A percentile compares a stretch with the other conserved stretches of the same genome.
These are phyloP conservation scores for Megalops atlanticus DNA, from an alignment of 2,113 vertebrate species.

Conservation along the genomic window DNA sequence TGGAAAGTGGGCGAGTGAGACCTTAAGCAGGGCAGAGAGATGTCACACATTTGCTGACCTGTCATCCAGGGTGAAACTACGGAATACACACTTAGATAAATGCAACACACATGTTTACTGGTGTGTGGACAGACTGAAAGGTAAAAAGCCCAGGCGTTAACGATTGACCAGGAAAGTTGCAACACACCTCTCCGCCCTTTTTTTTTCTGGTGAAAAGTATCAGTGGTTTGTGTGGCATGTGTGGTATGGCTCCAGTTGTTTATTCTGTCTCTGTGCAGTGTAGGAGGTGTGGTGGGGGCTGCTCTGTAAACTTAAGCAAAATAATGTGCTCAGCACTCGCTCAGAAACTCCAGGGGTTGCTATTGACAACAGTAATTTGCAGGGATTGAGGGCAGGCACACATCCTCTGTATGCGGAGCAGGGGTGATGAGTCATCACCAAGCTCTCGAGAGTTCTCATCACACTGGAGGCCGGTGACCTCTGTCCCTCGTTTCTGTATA, in stretches of 20 bases:
- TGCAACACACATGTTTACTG: neutral
- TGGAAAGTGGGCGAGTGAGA: conserved; percentile 23
- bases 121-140: neutral
- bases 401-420: neutral
- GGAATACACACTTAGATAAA: neutral
- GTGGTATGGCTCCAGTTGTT: neutral
- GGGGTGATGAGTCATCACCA: neutral
- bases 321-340: too few relatives aligned
- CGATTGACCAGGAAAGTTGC: neutral
- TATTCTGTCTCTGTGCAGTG: neutral
- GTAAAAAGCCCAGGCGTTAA: neutral
- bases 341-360: neutral
- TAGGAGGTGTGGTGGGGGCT: neutral
- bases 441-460: neutral
- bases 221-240: conserved; percentile 6
- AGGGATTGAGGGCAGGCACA: neutral
- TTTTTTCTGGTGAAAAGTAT: neutral
- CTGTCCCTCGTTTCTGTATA: neutral
- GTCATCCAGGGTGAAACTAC: neutral
- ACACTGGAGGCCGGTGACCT: neutral
- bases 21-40: neutral
- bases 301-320: neutral
- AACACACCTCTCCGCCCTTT: neutral
- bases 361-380: neutral
- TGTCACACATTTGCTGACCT: neutral